phyloP scores from a whole-genome alignment of 2,888 invertebrate species.

The Fragum fragum region DNA sequence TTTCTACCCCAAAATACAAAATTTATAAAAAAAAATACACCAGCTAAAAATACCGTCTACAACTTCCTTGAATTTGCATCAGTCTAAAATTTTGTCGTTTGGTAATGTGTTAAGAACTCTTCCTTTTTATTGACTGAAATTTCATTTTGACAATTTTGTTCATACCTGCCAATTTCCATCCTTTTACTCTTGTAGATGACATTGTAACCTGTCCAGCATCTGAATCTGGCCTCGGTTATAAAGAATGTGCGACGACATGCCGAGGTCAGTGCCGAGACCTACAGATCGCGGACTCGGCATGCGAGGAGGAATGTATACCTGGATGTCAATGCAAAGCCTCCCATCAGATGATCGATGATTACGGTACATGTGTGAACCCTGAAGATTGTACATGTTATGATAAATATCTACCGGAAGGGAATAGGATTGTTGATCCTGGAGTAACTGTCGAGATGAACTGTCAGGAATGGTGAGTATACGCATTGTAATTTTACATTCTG shows the following conservation, averaged over 20 bases:
- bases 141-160: too few relatives aligned
- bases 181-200: neutral
- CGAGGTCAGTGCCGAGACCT: conserved; percentile 65
- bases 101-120: too few relatives aligned
- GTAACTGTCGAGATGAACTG: conserved; percentile 63
- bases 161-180: too few relatives aligned
- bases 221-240: conserved; percentile 50
- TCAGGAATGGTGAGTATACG: conserved; percentile 56
- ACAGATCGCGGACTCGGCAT: conserved; percentile 61
- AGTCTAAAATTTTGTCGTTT: too few relatives aligned
- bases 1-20: too few relatives aligned
- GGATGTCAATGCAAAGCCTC: conserved; percentile 64
- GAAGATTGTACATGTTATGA: conserved; percentile 69
- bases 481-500: too few relatives aligned
- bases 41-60: too few relatives aligned
- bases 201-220: conserved; percentile 7
- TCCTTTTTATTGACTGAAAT: too few relatives aligned
- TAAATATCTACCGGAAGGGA: conserved; percentile 70
- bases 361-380: conserved; percentile 64
- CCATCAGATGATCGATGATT: conserved; percentile 59
- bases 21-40: too few relatives aligned
- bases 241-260: conserved; percentile 65
- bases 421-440: conserved; percentile 77
- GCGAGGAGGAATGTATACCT: conserved; percentile 67
- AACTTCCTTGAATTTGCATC: too few relatives aligned